Evolutionary conservation across 2,888 invertebrate genomes (phyloP).

Genomic region (Lycocerus yunnanus): DNA sequence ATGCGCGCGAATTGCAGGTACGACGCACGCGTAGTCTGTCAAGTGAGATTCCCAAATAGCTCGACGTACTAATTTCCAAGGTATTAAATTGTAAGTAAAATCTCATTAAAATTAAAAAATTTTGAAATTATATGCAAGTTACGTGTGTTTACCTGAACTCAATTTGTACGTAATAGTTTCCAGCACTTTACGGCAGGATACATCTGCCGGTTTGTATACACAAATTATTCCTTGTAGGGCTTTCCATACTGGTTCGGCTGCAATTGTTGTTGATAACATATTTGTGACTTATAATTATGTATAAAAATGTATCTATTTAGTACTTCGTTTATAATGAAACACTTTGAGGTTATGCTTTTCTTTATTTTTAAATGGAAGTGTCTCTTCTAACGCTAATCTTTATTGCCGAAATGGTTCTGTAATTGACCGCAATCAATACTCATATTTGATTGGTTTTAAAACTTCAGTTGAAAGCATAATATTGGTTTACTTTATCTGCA

Average conservation of each 20-base stretch:
- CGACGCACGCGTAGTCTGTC: neutral
- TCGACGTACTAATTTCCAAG: neutral
- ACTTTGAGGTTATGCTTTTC: neutral
- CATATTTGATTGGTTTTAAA: too few relatives aligned
- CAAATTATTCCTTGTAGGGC: constrained; percentile 76
- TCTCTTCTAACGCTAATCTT: neutral
- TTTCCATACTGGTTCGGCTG: constrained; percentile 67
- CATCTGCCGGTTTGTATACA: constrained; percentile 76
- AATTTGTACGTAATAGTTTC: constrained; percentile 66
- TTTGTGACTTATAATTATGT: neutral
- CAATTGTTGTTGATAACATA: constrained; percentile 52
- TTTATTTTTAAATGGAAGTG: neutral
- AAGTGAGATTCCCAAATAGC: neutral
- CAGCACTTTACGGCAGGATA: constrained; percentile 60
- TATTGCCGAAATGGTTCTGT: neutral
- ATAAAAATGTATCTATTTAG: neutral
- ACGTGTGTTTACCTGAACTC: constrained; percentile 65
- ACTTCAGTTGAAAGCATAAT: too few relatives aligned
- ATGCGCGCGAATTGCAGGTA: constrained; percentile 5
- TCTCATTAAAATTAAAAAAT: neutral
- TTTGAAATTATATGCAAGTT: neutral
- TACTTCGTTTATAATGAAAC: neutral
- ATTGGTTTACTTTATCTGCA: too few relatives aligned
- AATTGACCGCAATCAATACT: too few relatives aligned
- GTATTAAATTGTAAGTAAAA: constrained; percentile 12